Evolutionary conservation across 2,113 vertebrate genomes (phyloP).

Genomic region (Pelecanus crispus): DNA sequence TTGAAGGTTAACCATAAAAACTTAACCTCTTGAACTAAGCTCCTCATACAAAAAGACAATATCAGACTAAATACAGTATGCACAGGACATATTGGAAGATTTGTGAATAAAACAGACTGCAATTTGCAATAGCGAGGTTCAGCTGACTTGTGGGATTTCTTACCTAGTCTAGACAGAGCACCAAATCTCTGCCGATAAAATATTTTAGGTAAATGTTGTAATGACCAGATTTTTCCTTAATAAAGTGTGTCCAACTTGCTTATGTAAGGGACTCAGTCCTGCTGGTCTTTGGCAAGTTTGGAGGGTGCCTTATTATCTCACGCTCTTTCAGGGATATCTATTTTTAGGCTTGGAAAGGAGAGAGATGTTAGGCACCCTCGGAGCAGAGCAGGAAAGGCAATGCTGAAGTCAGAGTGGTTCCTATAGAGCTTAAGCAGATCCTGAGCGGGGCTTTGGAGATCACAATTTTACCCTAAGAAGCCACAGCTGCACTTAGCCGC

Average conservation of each 20-base stretch:
- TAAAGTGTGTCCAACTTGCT: background rate
- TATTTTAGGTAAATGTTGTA: background rate
- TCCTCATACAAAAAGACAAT: background rate
- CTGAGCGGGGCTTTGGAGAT: background rate
- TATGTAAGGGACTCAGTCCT: background rate
- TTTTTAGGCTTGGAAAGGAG: background rate
- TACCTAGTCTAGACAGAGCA: background rate
- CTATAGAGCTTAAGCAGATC: background rate
- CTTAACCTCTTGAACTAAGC: background rate
- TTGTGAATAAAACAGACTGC: background rate
- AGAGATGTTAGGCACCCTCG: background rate
- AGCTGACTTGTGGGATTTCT: background rate
- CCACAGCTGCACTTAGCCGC: background rate
- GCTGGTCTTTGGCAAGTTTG: background rate
- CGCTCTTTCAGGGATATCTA: background rate
- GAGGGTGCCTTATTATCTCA: background rate
- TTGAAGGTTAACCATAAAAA: background rate
- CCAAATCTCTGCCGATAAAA: background rate
- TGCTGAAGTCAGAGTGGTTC: background rate
- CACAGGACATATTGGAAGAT: background rate
- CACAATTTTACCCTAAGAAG: background rate
- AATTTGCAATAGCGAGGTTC: background rate
- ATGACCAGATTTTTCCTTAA: background rate
- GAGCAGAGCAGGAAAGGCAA: background rate
- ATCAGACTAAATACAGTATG: background rate